These are phyloP conservation scores for Drosophila kikkawai DNA, from an alignment of 1,140 invertebrate species.

Conservation along the genomic window DNA sequence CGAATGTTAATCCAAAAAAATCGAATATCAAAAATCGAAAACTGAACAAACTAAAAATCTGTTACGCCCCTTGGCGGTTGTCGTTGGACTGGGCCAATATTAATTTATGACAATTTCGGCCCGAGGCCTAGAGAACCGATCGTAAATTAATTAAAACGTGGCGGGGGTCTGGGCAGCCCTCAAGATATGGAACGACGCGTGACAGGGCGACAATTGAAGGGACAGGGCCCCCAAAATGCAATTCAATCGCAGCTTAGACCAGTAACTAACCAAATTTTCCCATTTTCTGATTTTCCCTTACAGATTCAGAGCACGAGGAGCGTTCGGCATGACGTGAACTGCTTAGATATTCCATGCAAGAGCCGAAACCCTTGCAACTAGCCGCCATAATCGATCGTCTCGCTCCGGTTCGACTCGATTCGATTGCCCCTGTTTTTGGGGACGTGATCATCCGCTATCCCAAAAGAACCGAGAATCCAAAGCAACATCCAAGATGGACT, in stretches of 20 bases:
- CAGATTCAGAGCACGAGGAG: constrained; percentile 69
- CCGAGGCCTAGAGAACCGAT: constrained; percentile 44
- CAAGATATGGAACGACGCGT: constrained; percentile 63
- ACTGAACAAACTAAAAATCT: constrained; percentile 23
- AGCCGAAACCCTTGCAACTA: constrained; percentile 51
- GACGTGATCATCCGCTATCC: constrained; percentile 25
- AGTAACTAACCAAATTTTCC: constrained; percentile 39
- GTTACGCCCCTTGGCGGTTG: constrained; percentile 34
- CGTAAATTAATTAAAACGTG: constrained; percentile 76
- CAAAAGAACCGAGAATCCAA: constrained; percentile 15
- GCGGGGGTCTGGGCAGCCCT: constrained; percentile 27
- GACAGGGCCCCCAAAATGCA: constrained; percentile 46
- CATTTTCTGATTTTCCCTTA: constrained; percentile 32
- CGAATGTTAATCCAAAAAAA: constrained; percentile 20
- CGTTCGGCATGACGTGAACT: constrained; percentile 72
- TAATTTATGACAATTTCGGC: constrained; percentile 64
- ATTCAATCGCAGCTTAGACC: constrained; percentile 51
- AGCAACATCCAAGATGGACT: constrained; percentile 88
- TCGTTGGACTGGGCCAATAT: constrained; percentile 31
- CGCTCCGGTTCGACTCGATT: constrained; percentile 42
- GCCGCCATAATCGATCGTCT: constrained; percentile 63
- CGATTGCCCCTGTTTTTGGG: constrained; percentile 27
- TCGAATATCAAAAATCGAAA: constrained; percentile 22
- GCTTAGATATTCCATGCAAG: constrained; percentile 69
- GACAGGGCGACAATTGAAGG: constrained; percentile 57